A percentile compares a stretch with the other conserved stretches of the same genome.
Evolutionary conservation across 2,797 vertebrate species (phyloP).

Genomic region (Hemitrygon akajei): DNA sequence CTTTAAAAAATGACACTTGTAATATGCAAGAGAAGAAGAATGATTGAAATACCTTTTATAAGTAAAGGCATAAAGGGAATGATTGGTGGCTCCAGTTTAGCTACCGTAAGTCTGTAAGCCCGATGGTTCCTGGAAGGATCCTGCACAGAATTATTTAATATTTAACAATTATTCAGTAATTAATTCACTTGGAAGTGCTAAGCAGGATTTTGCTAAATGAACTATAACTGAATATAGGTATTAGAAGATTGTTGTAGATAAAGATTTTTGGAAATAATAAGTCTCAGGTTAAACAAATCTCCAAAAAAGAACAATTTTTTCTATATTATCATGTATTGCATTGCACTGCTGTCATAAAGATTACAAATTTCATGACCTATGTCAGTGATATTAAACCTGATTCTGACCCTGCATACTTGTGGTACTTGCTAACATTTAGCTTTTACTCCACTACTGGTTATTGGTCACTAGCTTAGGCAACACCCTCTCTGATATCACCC

Average conservation of each 20-base stretch:
- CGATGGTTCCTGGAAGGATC: slow-evolving; percentile 96
- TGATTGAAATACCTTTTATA: slow-evolving; percentile 82
- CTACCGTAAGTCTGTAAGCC: slow-evolving; percentile 81
- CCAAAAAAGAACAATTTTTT: background rate
- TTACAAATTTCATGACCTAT: too few species aligned
- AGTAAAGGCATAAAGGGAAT: slow-evolving; percentile 98
- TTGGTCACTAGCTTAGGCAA: too few species aligned
- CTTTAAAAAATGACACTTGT: slow-evolving; percentile 5
- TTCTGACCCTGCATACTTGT: too few species aligned
- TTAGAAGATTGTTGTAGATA: background rate
- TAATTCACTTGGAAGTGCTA: background rate
- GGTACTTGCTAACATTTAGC: background rate
- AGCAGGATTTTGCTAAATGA: background rate
- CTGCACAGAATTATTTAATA: slow-evolving; percentile 52
- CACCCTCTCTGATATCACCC: too few species aligned
- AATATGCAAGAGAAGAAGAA: background rate
- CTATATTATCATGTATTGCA: too few species aligned
- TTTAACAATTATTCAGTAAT: slow-evolving; percentile 12
- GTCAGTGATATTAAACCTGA: too few species aligned
- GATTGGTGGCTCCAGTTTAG: slow-evolving; percentile 87
- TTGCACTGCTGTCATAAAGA: too few species aligned
- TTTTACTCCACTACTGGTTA: background rate
- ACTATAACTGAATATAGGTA: background rate
- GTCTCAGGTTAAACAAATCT: background rate
- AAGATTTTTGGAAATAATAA: background rate